Evolutionary conservation across 1,140 invertebrate genomes (phyloP).

Genomic region (Drosophila saltans): DNA sequence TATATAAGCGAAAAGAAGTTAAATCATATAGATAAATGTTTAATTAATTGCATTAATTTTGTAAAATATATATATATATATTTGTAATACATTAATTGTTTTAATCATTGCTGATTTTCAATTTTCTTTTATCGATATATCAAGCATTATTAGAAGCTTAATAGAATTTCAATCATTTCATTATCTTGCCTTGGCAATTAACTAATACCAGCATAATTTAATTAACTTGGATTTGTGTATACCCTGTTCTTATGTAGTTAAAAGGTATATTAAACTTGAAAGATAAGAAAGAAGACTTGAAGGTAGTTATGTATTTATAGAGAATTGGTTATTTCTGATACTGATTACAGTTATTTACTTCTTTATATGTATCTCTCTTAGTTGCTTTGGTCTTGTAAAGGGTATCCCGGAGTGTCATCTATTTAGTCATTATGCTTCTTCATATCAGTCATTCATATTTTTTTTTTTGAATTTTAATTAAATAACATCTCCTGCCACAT

Average conservation of each 20-base stretch:
- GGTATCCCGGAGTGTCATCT: not conserved
- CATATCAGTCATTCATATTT: not conserved
- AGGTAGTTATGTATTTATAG: no score
- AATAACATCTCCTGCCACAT: not conserved
- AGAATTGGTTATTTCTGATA: no score
- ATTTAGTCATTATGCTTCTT: not conserved
- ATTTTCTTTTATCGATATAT: not conserved
- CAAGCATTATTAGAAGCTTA: not conserved
- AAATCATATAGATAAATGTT: not conserved
- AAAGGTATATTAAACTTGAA: not conserved
- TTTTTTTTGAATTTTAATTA: constrained; percentile 1
- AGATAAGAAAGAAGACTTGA: not conserved
- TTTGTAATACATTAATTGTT: not conserved
- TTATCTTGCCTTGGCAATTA: not conserved
- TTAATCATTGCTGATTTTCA: not conserved
- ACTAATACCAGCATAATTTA: constrained; percentile 6
- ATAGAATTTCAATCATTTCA: not conserved
- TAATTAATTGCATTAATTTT: not conserved
- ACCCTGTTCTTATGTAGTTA: not conserved
- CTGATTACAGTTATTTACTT: no score
- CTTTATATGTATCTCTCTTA: no score
- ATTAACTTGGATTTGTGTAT: not conserved
- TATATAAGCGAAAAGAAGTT: not conserved
- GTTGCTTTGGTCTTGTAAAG: not conserved
- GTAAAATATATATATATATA: not conserved